Evolutionary conservation across 1,140 invertebrate genomes (phyloP), one percentile per base, ranked within the genome.

Genomic region (Eupeodes corollae): DNA sequence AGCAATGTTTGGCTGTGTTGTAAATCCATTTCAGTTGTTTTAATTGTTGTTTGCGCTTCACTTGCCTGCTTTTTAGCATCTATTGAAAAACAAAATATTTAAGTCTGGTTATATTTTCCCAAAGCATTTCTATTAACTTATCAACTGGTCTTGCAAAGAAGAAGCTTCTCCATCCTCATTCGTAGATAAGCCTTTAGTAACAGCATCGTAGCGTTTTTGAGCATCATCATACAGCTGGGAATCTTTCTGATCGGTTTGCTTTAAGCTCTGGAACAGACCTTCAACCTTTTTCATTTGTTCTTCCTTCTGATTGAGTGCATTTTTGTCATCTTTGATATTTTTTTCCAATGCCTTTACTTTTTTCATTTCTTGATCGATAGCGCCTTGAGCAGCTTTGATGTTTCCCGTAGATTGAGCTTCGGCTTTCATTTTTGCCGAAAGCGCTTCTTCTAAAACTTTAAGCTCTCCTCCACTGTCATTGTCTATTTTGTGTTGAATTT

Each of bases 81-180:
- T 88, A 58, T 33, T 65, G 63, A 50, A 48, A 26, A 50, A 42
- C 1, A 38, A 2, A 30, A 43, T 21, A 47, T 35, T 37, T 2
- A 44, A 9, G 26, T 10, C 21, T 39, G 8, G 8, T 5, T 1
- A 26, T 13, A 8, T 12, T 40, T 18, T 12, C n/a, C 13, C 31
- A 15, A 42, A 15, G 6, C 5, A 12, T 37, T 44, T 38, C 41
- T 35, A 62, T 62, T 53, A 64, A 86, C 85, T 78, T 56, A 92
- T 92, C 1, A 95, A 71, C 62, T 95, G 90, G 53, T 94, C 88
- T 63, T 90, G 84, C 15, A 96, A 71, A 6, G 91, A 91, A n/a
- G 85, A 79, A 47, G 82, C 82, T 64, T 84, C 76, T 13, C 91
- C 89, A 56, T 81, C 80, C n/a, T 84, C 83, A 47, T 80, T 84